Base-by-base conservation (phyloP, 2,113 vertebrate species). In the Pagrus major region DNA sequence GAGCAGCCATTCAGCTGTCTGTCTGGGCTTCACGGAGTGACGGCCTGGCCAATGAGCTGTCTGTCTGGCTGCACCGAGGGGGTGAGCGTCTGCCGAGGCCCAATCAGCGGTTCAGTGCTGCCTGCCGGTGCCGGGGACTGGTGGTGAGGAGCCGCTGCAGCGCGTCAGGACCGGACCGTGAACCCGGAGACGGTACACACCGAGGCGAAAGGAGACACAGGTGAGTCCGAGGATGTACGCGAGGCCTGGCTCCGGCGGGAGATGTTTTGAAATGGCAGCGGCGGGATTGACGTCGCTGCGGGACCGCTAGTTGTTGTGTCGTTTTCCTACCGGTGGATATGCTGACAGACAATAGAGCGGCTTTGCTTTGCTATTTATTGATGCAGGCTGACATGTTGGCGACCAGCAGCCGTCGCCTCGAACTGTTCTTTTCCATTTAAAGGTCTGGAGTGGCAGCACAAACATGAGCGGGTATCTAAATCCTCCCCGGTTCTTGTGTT, bases 91-190 rank as follows among this genome's bases (percentile, higher is more conserved):
- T 86, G 91, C 25, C 76, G 86, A 92, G 94, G 94, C 92, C 95
- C 95, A 96, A 95, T 95, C 92, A 94, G 89, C 90, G 89, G 86
- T 67, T 94, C 92, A 95, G 95, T 95, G 94, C 91, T 94, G 93
- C 91, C 92, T 94, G 93, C 94, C 95, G 94, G 95, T 95, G 94
- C 94, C 95, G 94, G 94, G 94, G 93, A 94, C 94, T 95, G 94
- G 92, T 94, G 92, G 93, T 91, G 89, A 94, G 90, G 89, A 93
- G 88, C 91, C 89, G 89, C 93, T 88, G 93, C 93, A 93, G 91
- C 93, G 93, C 93, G 93, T 93, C 92, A 94, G 93, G 94, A 95
- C 93, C 94, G 92, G 92, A 94, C 89, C 93, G 93, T 92, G 93
- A 95, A 94, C 93, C 92, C 94, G 94, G 94, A 95, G 94, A 93